These are phyloP conservation scores for Chaunax sp. DNA, from an alignment of 2,797 vertebrate genomes.

Conservation along the genomic window DNA sequence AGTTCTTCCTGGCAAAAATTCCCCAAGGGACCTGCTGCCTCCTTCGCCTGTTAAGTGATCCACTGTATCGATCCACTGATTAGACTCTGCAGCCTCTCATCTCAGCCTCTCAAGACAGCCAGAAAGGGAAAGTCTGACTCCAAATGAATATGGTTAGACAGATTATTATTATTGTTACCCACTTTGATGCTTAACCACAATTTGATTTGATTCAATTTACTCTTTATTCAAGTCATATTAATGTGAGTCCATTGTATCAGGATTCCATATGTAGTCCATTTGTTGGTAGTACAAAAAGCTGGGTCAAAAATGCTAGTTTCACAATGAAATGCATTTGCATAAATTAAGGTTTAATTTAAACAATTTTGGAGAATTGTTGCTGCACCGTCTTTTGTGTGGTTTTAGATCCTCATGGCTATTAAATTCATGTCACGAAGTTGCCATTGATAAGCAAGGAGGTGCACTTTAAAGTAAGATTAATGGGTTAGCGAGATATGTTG, in stretches of 20 bases:
- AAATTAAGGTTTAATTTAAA: neutral
- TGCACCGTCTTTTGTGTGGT: neutral
- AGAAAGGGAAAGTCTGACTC: slow-evolving; percentile 52
- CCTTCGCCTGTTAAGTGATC: slow-evolving; percentile 77
- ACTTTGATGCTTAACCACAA: slow-evolving; percentile 12
- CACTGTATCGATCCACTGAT: slow-evolving; percentile 75
- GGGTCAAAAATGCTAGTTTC: too few species aligned
- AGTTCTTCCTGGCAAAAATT: slow-evolving; percentile 77
- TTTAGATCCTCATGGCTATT: neutral
- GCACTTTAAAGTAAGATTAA: neutral
- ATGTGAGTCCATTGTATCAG: neutral
- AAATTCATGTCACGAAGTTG: neutral
- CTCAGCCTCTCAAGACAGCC: slow-evolving; percentile 24
- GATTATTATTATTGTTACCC: slow-evolving; percentile 28
- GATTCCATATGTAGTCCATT: neutral
- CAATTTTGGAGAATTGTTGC: too few species aligned
- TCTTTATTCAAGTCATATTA: neutral
- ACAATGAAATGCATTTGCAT: too few species aligned
- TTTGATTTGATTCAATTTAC: slow-evolving; percentile 3
- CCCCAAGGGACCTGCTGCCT: slow-evolving; percentile 61
- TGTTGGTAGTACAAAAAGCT: neutral
- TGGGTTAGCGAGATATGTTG: too few species aligned
- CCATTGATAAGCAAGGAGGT: neutral
- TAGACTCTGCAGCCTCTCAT: slow-evolving; percentile 58
- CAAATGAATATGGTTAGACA: slow-evolving; percentile 33